phyloP scores from a whole-genome alignment of 2,113 vertebrate genomes.

The Natator depressus region DNA sequence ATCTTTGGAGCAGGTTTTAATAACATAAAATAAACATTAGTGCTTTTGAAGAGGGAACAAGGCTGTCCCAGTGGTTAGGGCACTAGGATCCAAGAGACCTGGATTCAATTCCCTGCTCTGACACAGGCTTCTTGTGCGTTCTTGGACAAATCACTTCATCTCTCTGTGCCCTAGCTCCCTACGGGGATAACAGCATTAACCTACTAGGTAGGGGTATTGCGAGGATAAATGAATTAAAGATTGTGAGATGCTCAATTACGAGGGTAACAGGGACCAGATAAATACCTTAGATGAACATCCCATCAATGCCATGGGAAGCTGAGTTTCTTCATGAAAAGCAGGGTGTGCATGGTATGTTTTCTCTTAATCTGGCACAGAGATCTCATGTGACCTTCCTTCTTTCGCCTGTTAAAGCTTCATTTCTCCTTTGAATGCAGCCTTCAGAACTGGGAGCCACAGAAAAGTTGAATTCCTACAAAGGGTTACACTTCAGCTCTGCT shows the following conservation, averaged over 20 bases:
- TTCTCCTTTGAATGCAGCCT: fast-evolving
- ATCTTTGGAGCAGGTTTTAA: too few species aligned
- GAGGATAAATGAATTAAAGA: neutral
- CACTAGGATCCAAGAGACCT: neutral
- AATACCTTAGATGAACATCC: neutral
- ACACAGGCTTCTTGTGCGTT: neutral
- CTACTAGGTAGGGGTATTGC: neutral
- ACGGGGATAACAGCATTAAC: neutral
- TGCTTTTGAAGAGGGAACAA: neutral
- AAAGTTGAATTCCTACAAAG: neutral
- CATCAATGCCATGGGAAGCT: neutral
- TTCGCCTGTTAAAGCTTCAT: neutral
- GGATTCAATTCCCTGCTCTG: neutral
- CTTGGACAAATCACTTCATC: neutral
- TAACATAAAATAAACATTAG: neutral
- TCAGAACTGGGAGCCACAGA: neutral
- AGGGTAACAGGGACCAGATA: neutral
- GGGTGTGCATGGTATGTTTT: neutral
- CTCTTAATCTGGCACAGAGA: neutral
- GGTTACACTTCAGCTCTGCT: neutral
- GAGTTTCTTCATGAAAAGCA: neutral
- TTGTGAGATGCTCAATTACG: neutral
- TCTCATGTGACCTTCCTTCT: neutral
- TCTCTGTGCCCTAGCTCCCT: neutral
- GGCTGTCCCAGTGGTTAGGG: neutral